These are phyloP conservation scores for Nemoura dubitans DNA, from an alignment of 2,888 invertebrate genomes.

Conservation along the genomic window DNA sequence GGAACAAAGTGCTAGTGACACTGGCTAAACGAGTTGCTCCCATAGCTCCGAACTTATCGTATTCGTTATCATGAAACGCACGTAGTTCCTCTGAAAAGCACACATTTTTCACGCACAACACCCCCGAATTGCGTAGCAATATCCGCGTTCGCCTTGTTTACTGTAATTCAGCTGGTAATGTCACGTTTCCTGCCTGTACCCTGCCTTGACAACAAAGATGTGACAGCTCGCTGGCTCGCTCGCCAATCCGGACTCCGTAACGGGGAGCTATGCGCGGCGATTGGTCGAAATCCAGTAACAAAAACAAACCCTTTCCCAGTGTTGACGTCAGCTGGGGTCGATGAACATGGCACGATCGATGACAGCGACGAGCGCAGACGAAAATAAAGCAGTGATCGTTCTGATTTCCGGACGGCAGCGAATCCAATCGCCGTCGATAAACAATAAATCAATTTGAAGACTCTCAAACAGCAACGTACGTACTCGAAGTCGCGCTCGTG, in stretches of 20 bases:
- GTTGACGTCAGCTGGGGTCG: conserved; percentile 48
- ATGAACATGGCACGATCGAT: conserved; percentile 49
- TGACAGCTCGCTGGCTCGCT: conserved; percentile 33
- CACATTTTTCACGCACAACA: conserved; percentile 7
- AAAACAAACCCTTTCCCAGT: conserved; percentile 48
- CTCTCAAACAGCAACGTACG: not conserved
- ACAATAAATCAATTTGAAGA: conserved; percentile 14
- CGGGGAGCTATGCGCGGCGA: conserved; percentile 8
- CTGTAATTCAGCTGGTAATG: conserved; percentile 3
- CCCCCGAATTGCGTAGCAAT: not conserved
- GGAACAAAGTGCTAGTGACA: conserved; percentile 47
- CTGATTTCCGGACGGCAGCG: not conserved
- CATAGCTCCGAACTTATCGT: conserved; percentile 22
- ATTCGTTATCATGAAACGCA: conserved; percentile 13
- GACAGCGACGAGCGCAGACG: conserved; percentile 35
- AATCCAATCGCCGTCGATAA: conserved; percentile 7
- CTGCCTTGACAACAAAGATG: conserved; percentile 46
- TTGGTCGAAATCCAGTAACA: conserved; percentile 47
- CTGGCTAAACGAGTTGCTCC: conserved; percentile 45
- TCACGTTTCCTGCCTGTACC: conserved; percentile 26
- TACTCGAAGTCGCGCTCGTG: not conserved
- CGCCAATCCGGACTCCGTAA: not conserved
- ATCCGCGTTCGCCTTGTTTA: conserved; percentile 18
- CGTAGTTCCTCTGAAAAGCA: not conserved
- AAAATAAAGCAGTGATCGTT: not conserved